Evolutionary conservation across 2,113 vertebrate species (phyloP).

Genomic region (Petrocephalus zakoni): DNA sequence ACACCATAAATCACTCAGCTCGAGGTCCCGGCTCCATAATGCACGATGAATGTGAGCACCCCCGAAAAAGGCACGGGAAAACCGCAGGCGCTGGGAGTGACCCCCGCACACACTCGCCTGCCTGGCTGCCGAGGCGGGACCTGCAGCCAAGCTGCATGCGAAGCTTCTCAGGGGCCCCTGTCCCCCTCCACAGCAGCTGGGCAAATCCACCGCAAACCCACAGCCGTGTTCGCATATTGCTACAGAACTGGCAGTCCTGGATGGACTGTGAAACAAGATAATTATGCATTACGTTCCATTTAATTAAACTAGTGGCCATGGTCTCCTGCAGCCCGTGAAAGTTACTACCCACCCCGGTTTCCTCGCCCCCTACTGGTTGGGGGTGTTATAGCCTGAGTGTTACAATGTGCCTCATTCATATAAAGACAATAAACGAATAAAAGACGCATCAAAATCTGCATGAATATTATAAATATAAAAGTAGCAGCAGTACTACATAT

Average conservation of each 20-base stretch:
- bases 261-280: constrained; percentile 37
- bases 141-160: constrained; percentile 24
- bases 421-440: neutral
- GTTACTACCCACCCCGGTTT: constrained; percentile 46
- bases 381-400: neutral
- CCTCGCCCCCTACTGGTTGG: neutral
- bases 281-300: constrained; percentile 41
- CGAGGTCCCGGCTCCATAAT: constrained; percentile 21
- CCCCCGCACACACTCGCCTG: neutral
- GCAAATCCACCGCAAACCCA: constrained; percentile 38
- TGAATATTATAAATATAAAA: neutral
- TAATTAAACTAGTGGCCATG: constrained; percentile 42
- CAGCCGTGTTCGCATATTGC: constrained; percentile 33
- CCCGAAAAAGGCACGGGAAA: constrained; percentile 32
- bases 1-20: constrained; percentile 41
- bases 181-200: constrained; percentile 38
- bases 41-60: constrained; percentile 33
- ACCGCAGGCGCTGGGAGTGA: constrained; percentile 29
- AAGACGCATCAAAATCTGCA: neutral
- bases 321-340: constrained; percentile 33
- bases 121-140: neutral
- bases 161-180: constrained; percentile 40
- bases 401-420: neutral
- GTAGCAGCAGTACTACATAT: neutral
- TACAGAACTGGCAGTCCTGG: constrained; percentile 23